These are phyloP conservation scores for Polydesmus complanatus DNA, from an alignment of 2,888 invertebrate species.

Conservation along the genomic window DNA sequence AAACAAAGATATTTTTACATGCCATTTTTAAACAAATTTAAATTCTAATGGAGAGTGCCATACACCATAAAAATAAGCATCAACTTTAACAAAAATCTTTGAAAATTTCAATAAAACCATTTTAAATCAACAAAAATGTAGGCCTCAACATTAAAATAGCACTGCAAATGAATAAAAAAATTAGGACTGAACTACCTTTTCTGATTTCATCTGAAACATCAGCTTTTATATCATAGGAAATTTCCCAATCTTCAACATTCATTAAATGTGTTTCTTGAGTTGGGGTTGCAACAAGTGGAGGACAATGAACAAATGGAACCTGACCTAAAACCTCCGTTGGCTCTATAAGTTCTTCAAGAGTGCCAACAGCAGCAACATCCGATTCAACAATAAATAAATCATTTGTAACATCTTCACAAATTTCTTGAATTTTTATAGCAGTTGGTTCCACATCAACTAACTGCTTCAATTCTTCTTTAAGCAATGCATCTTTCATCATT, in stretches of 20 bases:
- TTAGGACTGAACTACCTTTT: too few species aligned
- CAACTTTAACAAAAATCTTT: too few species aligned
- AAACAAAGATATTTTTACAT: too few species aligned
- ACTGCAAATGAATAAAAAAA: background rate
- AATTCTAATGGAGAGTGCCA: background rate
- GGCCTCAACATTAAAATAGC: background rate
- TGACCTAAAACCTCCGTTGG: slow-evolving; percentile 8
- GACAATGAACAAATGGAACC: background rate
- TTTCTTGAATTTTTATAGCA: slow-evolving; percentile 6
- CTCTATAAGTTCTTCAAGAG: slow-evolving; percentile 2
- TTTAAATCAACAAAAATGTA: too few species aligned
- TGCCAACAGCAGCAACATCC: background rate
- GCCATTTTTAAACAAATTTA: too few species aligned
- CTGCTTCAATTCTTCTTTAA: background rate
- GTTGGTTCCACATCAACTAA: slow-evolving; percentile 7
- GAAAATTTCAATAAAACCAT: too few species aligned
- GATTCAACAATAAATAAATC: slow-evolving; percentile 3
- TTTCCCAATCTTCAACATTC: background rate
- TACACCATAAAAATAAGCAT: background rate
- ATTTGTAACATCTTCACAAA: slow-evolving; percentile 2
- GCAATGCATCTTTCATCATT: background rate
- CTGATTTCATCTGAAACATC: background rate
- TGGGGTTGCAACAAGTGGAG: background rate
- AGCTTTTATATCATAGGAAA: background rate
- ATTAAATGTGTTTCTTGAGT: background rate